Evolutionary conservation across 1,140 invertebrate species (phyloP).

Genomic region (Megalonaias nervosa): DNA sequence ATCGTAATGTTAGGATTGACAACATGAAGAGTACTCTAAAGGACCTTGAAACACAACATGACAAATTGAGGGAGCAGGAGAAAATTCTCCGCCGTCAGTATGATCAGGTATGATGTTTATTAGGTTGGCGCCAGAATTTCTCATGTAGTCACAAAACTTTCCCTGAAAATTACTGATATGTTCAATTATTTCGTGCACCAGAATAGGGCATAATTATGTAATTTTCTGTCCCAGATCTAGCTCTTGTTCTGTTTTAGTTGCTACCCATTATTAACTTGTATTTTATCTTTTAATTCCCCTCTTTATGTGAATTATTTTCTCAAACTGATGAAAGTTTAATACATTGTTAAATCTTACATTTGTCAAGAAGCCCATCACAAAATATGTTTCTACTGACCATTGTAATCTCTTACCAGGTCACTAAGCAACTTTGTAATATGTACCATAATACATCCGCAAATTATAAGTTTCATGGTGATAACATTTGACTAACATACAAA

Average conservation of each 20-base stretch:
- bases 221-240: background rate
- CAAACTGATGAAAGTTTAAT: too few relatives aligned
- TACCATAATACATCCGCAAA: too few relatives aligned
- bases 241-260: background rate
- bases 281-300: background rate
- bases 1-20: constrained; percentile 73
- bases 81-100: constrained; percentile 82
- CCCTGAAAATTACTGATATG: background rate
- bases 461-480: too few relatives aligned
- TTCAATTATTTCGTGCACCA: background rate
- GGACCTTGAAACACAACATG: constrained; percentile 83
- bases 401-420: too few relatives aligned
- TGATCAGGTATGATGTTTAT: constrained; percentile 77
- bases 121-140: background rate
- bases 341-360: too few relatives aligned
- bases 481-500: too few relatives aligned
- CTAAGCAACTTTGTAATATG: too few relatives aligned
- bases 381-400: too few relatives aligned
- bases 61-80: constrained; percentile 81
- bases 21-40: constrained; percentile 84
- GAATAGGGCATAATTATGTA: background rate
- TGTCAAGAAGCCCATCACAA: too few relatives aligned
- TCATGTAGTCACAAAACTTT: background rate
- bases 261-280: background rate
- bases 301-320: background rate